Base-by-base conservation (phyloP, 2,113 vertebrate genomes). In the Xenotilapia flavipinnis region DNA sequence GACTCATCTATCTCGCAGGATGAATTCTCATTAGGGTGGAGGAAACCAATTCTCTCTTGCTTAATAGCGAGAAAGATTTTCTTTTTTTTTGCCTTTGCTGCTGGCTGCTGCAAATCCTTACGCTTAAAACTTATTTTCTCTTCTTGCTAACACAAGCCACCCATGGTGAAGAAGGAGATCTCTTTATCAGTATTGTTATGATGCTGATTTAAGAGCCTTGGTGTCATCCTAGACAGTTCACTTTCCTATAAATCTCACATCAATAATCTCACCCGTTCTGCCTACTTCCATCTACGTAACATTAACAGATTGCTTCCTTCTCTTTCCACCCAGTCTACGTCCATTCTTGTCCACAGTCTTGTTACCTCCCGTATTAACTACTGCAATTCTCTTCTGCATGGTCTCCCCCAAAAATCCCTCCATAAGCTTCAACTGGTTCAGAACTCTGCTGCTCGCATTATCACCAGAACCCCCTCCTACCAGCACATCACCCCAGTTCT, bases 21-120 rank as follows among this genome's bases (percentile, higher is more conserved):
- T 89, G 89, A 92, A 93, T 90, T 90, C 88, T 94, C 90, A 93
- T 94, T 94, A 93, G 90, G 90, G 87, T 84, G 91, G 93, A 91
- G 89, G 91, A 92, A 94, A 89, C 55, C 87, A 93, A 94, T 93
- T 92, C 90, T 86, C 82, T 84, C 80, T 90, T 89, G 77, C 90
- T 91, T 33, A 33, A 33, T 33, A 88, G 68, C 75, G 65, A 80
- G 54, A 51, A 47, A 31, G 45, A 28, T 28, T n/a, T 49, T 12
- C 26, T 55, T 58, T 85, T 58, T 83, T 15, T 45, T 58, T 28
- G 51, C 58, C 47, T 79, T 79, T 79, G 58, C 70, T 83, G 79
- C 68, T 92, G 88, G 84, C 91, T 93, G 65, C 84, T 49, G 54
- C 42, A 58, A 62, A 80, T 79, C 42, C 54, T 85, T 40, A n/a